Conservation (phyloP, 2,113 vertebrate species). For the Colius striatus region DNA sequence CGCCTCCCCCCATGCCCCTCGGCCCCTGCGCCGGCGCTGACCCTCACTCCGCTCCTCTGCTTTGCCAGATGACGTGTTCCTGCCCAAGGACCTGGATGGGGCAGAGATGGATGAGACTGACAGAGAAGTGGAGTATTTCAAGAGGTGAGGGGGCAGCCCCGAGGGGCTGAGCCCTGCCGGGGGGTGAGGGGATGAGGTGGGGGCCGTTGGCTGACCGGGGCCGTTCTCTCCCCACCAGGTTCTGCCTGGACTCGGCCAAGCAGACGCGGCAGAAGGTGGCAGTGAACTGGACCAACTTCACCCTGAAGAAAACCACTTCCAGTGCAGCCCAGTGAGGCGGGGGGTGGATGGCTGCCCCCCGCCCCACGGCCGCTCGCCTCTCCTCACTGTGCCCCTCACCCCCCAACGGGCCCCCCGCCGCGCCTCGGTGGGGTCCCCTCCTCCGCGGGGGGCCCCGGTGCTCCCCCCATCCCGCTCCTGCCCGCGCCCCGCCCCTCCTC, state of each 20-base stretch:
- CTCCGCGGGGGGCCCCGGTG: background rate
- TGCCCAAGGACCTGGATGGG: slow-evolving; percentile 95
- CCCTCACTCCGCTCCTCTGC: slow-evolving; percentile 10
- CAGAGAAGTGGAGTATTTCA: slow-evolving; percentile 98
- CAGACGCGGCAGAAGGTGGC: slow-evolving; percentile 97
- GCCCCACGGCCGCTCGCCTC: background rate
- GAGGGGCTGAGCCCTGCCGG: fast-evolving
- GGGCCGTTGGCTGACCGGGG: background rate
- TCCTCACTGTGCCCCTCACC: slow-evolving; percentile 47
- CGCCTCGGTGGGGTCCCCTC: background rate
- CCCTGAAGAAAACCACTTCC: slow-evolving; percentile 96
- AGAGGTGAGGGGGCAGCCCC: slow-evolving; percentile 79
- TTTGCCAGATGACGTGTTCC: slow-evolving; percentile 93
- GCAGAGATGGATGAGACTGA: slow-evolving; percentile 98
- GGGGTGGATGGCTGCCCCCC: background rate
- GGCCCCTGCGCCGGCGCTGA: fast-evolving
- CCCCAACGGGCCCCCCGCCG: background rate
- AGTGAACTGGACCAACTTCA: slow-evolving; percentile 99
- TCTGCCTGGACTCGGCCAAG: slow-evolving; percentile 98
- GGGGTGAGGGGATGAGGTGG: fast-evolving
- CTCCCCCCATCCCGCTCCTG: too few relatives aligned
- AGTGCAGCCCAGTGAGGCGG: slow-evolving; percentile 92
- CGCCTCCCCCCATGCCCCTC: background rate
- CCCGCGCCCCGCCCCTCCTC: background rate
- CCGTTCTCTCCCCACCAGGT: slow-evolving; percentile 75